Base-by-base conservation (phyloP, 2,113 vertebrate genomes). In the Collichthys lucidus region DNA sequence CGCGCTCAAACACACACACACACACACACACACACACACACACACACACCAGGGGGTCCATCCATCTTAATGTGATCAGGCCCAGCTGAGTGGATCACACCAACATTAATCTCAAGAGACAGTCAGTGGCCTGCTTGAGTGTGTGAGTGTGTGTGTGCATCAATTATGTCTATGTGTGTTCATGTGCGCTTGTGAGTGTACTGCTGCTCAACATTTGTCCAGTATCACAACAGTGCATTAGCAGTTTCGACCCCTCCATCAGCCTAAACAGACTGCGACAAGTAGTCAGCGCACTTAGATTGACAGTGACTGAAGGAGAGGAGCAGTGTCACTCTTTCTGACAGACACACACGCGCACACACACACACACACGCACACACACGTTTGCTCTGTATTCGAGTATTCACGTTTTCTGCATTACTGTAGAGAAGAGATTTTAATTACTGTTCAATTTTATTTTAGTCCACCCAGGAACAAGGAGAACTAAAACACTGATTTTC, bases 71-170 rank as follows among this genome's bases (percentile, higher is more conserved):
- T 91, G 92, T 93, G 89, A 94, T 93, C 92, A 92, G 89, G 92
- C 92, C 92, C 88, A 92, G 90, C 92, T 93, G 92, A 93, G 91
- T 93, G 93, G 92, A 93, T 93, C 93, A 92, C 91, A 92, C 90
- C 91, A 92, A 94, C 91, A 92, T 92, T 94, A 93, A 94, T 94
- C 92, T 93, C 90, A 85, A 92, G 92, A 92, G 92, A 93, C 92
- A 93, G 88, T 87, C 86, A 83, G 89, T 91, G 88, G 93, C 77
- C 85, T 85, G 82, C 75, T 84, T 85, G 79, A 20, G 50, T 83
- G 47, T 88, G 75, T 81, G 35, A 40, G 35, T 40, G 75, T 77
- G 64, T 76, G 57, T 79, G 44, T 84, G 84, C 72, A 74, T 86
- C 81, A 84, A 69, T 79, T 50, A 64, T 67, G 46, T 64, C 71